Evolutionary conservation across 2,113 vertebrate species (phyloP), one percentile per base, ranked within the genome.

Genomic region (Tetrax tetrax): DNA sequence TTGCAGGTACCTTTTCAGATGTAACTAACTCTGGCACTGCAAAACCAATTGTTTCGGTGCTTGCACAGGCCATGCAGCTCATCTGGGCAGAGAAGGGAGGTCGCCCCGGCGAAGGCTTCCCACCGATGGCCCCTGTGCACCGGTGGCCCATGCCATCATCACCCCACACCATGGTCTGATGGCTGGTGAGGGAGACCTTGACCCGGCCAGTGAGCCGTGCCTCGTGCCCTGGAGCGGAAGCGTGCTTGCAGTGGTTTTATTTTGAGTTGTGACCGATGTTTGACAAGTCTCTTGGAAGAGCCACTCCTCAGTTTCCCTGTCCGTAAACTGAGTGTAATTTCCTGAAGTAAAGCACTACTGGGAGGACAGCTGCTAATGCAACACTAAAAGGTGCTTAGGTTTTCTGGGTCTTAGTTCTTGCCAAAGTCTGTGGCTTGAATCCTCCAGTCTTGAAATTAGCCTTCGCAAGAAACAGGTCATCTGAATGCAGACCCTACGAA

Each of bases 11-110:
- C 80, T 66, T 93, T 93, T 90, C 94, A 96, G 90, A 87, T 27
- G 48, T 72, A 95, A 90, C 93, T 68, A 68, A 78, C 85, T 89
- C 48, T 84, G 90, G 65, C 88, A 71, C 80, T 64, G 38, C 63
- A 95, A 81, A 95, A 95, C 38, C 94, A 87, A 76, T 78, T 71
- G 85, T 90, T 94, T 89, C 1, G 0, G 88, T 3, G 8, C 48
- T 95, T 24, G 21, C 60, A 50, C 24, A 48, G 69, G 74, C 69
- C 68, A 24, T 0, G 4, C 4, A 3, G 72, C 80, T 91, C 60
- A 37, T 65, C 20, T 9, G 25, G 54, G 68, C 27, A 3, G 64
- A 70, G 64, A 8, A 88, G 64, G n/a, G 85, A 87, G 19, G 54
- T 22, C 16, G 12, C 7, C 35, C 7, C 4, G 24, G 64, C 86